Evolutionary conservation across 2,797 vertebrate species (phyloP).

Genomic region (Lacerta agilis): DNA sequence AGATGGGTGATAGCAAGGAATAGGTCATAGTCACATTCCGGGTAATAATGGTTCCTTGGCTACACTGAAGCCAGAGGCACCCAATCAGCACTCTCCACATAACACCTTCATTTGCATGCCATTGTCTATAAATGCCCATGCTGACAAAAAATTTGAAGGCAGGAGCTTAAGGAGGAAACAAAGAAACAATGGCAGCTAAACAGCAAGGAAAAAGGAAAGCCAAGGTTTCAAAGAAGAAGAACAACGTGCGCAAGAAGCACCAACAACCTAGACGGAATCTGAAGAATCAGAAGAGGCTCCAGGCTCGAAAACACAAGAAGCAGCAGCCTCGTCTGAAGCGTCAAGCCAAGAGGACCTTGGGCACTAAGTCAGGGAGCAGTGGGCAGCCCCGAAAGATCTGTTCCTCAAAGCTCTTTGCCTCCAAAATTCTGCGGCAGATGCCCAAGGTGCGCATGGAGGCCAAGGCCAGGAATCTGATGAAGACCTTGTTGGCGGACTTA

Average conservation of each 20-base stretch:
- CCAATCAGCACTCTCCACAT: slow-evolving; percentile 1
- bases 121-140: background rate
- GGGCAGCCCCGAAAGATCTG: background rate
- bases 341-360: background rate
- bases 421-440: slow-evolving; percentile 5
- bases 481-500: background rate
- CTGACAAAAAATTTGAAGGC: background rate
- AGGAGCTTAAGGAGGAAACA: background rate
- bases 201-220: slow-evolving; percentile 15
- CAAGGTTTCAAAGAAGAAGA: background rate
- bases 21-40: background rate
- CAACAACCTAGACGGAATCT: background rate
- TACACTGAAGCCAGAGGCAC: background rate
- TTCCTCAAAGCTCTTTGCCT: background rate
- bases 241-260: background rate
- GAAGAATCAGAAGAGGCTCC: background rate
- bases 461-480: slow-evolving; percentile 15
- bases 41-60: background rate
- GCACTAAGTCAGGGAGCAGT: background rate
- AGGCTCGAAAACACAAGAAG: background rate
- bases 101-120: background rate
- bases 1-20: background rate
- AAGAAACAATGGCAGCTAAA: slow-evolving; percentile 16
- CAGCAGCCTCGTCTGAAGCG: background rate
- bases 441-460: background rate